Conservation (phyloP, 2,888 invertebrate species). For the Andrena trimmerana region DNA sequence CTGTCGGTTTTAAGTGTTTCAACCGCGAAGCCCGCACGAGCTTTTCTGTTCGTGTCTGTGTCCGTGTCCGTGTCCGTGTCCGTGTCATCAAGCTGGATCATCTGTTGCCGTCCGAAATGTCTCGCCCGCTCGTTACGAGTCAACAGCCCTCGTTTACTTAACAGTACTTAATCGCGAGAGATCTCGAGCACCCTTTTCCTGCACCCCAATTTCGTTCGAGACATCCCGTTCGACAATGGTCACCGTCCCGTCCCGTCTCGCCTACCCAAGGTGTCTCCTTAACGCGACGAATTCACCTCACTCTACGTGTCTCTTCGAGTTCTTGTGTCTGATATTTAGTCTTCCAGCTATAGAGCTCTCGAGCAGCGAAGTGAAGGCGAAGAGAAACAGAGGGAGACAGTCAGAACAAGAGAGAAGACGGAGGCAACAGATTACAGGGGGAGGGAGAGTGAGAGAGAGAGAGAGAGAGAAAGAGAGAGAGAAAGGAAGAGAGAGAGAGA, state of each 20-base stretch:
- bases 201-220: background rate
- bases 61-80: constrained; percentile 27
- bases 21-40: constrained; percentile 63
- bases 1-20: constrained; percentile 61
- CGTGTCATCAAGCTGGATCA: background rate
- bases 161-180: too few relatives aligned
- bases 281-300: background rate
- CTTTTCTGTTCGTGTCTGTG: constrained; percentile 28
- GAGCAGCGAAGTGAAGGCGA: constrained; percentile 59
- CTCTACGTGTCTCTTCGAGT: constrained; percentile 20
- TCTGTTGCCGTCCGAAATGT: constrained; percentile 10
- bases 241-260: constrained; percentile 2
- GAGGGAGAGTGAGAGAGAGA: constrained; percentile 26
- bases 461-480: background rate
- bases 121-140: background rate
- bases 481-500: constrained; percentile 20
- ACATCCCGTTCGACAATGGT: constrained; percentile 9
- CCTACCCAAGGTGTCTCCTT: background rate
- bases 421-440: constrained; percentile 15
- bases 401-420: constrained; percentile 18
- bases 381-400: constrained; percentile 49
- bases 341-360: constrained; percentile 52
- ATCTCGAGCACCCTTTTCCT: too few relatives aligned
- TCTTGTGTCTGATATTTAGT: constrained; percentile 35
- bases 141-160: too few relatives aligned